phyloP scores from a whole-genome alignment of 2,113 vertebrate genomes.

The Irena cyanogastra region DNA sequence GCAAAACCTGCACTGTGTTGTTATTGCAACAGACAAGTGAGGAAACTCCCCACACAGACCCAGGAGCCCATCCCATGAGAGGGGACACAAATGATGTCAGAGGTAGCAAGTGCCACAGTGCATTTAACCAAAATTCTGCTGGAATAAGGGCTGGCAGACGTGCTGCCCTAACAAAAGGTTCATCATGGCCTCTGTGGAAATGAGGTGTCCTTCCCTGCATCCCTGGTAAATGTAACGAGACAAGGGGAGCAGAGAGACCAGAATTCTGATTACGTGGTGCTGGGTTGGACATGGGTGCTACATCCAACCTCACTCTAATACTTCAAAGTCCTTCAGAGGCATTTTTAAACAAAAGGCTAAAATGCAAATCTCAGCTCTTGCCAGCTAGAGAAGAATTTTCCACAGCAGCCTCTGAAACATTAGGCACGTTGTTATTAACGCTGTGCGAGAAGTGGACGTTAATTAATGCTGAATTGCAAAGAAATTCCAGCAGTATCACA shows the following conservation, averaged over 20 bases:
- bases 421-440: not conserved
- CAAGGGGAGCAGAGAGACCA: not conserved
- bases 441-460: slow-evolving; percentile 25
- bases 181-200: not conserved
- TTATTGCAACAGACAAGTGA: not conserved
- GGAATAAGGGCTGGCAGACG: not conserved
- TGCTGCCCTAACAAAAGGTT: not conserved
- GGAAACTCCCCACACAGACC: not conserved
- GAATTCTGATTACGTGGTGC: not conserved
- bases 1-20: not conserved
- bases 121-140: not conserved
- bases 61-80: not conserved
- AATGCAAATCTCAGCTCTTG: not conserved
- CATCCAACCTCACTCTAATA: not conserved
- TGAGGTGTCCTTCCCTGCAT: not conserved
- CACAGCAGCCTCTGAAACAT: not conserved
- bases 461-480: slow-evolving; percentile 52
- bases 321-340: not conserved
- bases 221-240: not conserved
- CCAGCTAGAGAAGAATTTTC: not conserved
- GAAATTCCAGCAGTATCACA: slow-evolving; percentile 23
- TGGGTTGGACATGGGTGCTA: not conserved
- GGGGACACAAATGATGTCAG: not conserved
- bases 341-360: not conserved
- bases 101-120: not conserved